These are phyloP conservation scores for Hippopotamyrus pictus DNA, from an alignment of 2,797 vertebrate genomes.

Conservation along the genomic window DNA sequence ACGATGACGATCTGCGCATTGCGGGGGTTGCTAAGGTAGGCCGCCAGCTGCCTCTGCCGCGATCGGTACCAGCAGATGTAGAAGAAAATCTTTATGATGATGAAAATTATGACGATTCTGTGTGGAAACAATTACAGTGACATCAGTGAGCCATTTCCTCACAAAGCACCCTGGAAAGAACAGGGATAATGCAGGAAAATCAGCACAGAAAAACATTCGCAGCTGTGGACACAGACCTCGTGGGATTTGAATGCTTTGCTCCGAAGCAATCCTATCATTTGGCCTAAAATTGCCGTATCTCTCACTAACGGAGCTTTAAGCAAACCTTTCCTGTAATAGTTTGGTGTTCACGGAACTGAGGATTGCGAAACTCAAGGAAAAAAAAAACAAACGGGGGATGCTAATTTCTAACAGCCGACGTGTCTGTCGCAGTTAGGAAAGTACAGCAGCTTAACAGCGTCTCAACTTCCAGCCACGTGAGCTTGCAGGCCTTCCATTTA, in stretches of 20 bases:
- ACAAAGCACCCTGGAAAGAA: background rate
- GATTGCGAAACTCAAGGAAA: background rate
- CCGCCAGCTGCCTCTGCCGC: constrained; percentile 72
- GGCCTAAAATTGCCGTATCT: background rate
- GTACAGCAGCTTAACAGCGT: background rate
- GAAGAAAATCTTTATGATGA: constrained; percentile 79
- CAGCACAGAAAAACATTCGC: background rate
- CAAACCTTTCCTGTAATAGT: background rate
- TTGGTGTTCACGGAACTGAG: background rate
- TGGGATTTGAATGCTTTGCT: background rate
- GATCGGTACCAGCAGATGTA: constrained; percentile 82
- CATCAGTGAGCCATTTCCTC: background rate
- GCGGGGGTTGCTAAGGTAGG: constrained; percentile 75
- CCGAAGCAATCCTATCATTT: background rate
- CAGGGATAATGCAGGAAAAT: background rate
- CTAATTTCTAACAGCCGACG: background rate
- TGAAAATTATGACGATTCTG: constrained; percentile 79
- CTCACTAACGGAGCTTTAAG: background rate
- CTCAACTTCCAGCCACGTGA: background rate
- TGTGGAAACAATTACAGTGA: background rate
- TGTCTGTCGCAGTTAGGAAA: background rate
- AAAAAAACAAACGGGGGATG: background rate
- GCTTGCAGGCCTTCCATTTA: background rate
- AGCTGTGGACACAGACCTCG: background rate
- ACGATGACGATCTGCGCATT: constrained; percentile 80